Evolutionary conservation across 2,797 vertebrate genomes (phyloP).

Genomic region (Cynopterus sphinx): DNA sequence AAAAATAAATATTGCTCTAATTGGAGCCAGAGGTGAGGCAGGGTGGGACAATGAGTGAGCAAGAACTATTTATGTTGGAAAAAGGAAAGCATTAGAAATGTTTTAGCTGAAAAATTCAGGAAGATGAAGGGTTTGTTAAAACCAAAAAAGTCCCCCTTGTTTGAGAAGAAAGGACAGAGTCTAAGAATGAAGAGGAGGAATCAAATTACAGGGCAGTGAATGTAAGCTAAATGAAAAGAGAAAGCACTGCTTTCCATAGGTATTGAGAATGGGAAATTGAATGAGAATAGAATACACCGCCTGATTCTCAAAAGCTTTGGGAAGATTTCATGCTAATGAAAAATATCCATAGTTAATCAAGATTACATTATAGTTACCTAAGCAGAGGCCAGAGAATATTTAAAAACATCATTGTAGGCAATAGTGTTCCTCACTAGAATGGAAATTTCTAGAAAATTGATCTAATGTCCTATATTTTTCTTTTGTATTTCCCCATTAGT

Average conservation of each 20-base stretch:
- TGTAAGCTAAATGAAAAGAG: conserved; percentile 59
- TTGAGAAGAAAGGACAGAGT: conserved; percentile 67
- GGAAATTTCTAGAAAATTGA: conserved; percentile 48
- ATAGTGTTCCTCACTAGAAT: background rate
- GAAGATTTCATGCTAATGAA: conserved; percentile 55
- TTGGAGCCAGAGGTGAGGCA: conserved; percentile 80
- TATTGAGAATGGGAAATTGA: background rate
- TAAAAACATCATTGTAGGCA: conserved; percentile 34
- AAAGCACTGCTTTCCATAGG: conserved; percentile 33
- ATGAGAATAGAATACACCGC: background rate
- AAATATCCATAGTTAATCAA: background rate
- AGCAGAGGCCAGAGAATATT: background rate
- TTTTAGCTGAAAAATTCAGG: conserved; percentile 65
- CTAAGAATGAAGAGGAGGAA: conserved; percentile 60
- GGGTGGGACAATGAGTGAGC: conserved; percentile 69
- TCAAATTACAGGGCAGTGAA: conserved; percentile 67
- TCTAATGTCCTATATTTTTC: background rate
- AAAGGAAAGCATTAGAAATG: conserved; percentile 61
- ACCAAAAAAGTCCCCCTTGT: conserved; percentile 56
- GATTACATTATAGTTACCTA: conserved; percentile 37
- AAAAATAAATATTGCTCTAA: conserved; percentile 80
- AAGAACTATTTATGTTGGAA: conserved; percentile 74
- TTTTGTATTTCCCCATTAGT: background rate
- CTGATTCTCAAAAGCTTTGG: background rate
- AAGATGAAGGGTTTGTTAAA: conserved; percentile 71